phyloP scores from a whole-genome alignment of 2,113 vertebrate genomes.

The Paradoxurus hermaphroditus region DNA sequence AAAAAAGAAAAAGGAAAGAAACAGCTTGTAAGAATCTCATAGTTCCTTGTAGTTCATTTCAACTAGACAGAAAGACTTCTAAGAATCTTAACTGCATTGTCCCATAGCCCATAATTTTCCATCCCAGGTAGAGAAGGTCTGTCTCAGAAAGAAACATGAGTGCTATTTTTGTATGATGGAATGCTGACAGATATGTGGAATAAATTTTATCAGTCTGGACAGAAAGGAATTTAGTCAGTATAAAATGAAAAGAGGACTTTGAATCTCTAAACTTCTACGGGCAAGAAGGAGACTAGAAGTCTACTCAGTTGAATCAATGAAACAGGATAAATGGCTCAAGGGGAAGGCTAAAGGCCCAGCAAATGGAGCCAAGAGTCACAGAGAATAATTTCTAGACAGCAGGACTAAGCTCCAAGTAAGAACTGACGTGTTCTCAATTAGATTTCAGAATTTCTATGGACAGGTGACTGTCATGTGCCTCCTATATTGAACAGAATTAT shows the following conservation, averaged over 20 bases:
- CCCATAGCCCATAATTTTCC: not conserved
- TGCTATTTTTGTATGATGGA: not conserved
- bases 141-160: not conserved
- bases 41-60: not conserved
- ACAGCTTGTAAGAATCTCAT: not conserved
- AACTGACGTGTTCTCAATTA: not conserved
- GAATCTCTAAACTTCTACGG: not conserved
- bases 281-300: not conserved
- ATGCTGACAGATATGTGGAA: not conserved
- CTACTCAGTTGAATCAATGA: not conserved
- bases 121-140: not conserved
- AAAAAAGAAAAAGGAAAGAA: not conserved
- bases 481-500: not conserved
- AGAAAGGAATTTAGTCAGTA: not conserved
- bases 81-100: not conserved
- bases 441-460: not conserved
- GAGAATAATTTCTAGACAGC: not conserved
- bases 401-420: not conserved
- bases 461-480: not conserved
- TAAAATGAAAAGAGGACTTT: not conserved
- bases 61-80: not conserved
- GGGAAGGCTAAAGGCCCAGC: not conserved
- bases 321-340: not conserved
- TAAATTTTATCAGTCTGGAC: not conserved
- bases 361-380: not conserved